phyloP scores from a whole-genome alignment of 2,797 vertebrate species.

The Acropternis orthonyx region DNA sequence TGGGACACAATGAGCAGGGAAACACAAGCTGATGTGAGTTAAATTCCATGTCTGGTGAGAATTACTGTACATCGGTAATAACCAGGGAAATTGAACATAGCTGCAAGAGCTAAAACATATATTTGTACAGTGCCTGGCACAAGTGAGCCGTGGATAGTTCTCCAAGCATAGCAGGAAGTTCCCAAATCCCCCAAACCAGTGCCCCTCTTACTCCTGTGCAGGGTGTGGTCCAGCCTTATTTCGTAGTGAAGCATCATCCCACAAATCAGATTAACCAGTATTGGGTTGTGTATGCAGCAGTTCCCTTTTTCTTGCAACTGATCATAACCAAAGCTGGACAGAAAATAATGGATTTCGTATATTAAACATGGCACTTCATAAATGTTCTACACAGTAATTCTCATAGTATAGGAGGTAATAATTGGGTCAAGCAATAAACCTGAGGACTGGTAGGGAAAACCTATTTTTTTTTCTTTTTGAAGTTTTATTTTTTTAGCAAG shows the following conservation, averaged over 20 bases:
- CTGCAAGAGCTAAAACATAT: not conserved
- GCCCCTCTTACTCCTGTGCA: not conserved
- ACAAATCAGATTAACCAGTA: not conserved
- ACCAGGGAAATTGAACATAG: not conserved
- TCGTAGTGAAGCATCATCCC: not conserved
- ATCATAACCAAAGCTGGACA: not conserved
- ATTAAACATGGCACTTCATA: not conserved
- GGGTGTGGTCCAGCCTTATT: not conserved
- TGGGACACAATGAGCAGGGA: not conserved
- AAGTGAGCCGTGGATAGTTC: not conserved
- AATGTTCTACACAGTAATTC: not conserved
- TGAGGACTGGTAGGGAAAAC: not conserved
- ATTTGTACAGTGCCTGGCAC: not conserved
- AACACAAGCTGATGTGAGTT: rapidly evolving
- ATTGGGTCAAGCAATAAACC: not conserved
- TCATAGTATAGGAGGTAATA: not conserved
- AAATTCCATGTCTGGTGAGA: not conserved
- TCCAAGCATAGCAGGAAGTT: not conserved
- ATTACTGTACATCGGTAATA: not conserved
- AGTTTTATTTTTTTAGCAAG: not conserved
- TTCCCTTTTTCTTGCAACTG: not conserved
- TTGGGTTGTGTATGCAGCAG: not conserved
- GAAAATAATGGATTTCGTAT: not conserved
- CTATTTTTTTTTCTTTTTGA: not conserved
- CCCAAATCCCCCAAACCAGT: not conserved